Conservation (phyloP, 2,113 vertebrate species). For the Alligator mississippiensis region DNA sequence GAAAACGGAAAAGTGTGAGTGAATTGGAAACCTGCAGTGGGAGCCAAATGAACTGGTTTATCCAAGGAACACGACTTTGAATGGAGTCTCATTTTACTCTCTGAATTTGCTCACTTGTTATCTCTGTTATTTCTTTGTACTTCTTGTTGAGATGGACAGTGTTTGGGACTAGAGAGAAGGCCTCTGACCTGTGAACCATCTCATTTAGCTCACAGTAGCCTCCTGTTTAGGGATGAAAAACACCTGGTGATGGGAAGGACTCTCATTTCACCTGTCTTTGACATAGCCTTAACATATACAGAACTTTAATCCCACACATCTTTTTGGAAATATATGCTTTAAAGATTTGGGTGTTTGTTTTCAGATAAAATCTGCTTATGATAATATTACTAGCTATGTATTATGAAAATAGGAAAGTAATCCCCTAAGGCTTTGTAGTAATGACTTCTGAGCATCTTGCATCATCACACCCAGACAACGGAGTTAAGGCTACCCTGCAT, state of each 20-base stretch:
- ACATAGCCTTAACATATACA: neutral
- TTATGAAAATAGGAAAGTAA: slow-evolving; percentile 69
- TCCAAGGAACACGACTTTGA: neutral
- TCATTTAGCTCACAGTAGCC: neutral
- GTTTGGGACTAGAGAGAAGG: neutral
- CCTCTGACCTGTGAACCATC: neutral
- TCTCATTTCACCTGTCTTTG: slow-evolving; percentile 1
- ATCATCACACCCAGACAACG: slow-evolving; percentile 55
- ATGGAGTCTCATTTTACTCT: neutral
- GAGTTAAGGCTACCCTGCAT: slow-evolving; percentile 28
- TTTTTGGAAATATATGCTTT: slow-evolving; percentile 26
- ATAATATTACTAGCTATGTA: slow-evolving; percentile 54
- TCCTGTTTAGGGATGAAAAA: neutral
- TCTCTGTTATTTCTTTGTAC: neutral
- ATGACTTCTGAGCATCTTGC: slow-evolving; percentile 62
- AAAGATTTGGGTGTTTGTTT: slow-evolving; percentile 35
- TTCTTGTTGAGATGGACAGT: neutral
- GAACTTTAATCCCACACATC: slow-evolving; percentile 40
- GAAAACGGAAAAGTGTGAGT: neutral
- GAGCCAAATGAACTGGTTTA: neutral
- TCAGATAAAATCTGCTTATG: slow-evolving; percentile 46
- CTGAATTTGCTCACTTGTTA: neutral
- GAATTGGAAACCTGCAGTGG: neutral
- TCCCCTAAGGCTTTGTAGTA: slow-evolving; percentile 32
- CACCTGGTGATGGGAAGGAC: neutral